Evolutionary conservation across 2,113 vertebrate genomes (phyloP).

Genomic region (Dipodomys spectabilis): DNA sequence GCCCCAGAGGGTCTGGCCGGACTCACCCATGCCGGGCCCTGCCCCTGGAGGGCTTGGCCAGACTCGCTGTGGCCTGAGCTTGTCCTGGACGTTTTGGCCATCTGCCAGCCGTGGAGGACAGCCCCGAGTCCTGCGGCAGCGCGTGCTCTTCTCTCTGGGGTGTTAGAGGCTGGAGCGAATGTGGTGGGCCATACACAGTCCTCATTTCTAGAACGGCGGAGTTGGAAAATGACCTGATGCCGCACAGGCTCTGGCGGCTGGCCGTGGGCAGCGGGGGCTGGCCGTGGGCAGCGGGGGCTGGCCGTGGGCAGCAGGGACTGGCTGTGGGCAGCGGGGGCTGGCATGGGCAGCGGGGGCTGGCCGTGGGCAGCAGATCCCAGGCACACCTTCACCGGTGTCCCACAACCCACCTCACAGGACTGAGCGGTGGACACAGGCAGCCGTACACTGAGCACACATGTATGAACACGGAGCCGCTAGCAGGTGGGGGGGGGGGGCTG

Average conservation of each 20-base stretch:
- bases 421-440: no score
- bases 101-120: slow-evolving; percentile 16
- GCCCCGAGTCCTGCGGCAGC: background rate
- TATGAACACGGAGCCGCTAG: no score
- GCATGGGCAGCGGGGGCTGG: background rate
- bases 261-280: no score
- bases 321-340: background rate
- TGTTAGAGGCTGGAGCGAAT: background rate
- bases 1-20: no score
- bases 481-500: no score
- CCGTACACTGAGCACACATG: no score
- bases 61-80: background rate
- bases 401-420: no score
- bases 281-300: no score
- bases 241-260: no score
- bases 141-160: background rate
- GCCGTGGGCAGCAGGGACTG: no score
- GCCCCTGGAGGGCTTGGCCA: background rate
- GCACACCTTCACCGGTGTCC: fast-evolving
- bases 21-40: no score
- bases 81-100: background rate
- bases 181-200: fast-evolving
- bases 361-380: background rate
- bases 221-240: background rate
- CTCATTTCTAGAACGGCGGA: background rate